Evolutionary conservation across 2,888 invertebrate species (phyloP).

Genomic region (Acronicta psi): DNA sequence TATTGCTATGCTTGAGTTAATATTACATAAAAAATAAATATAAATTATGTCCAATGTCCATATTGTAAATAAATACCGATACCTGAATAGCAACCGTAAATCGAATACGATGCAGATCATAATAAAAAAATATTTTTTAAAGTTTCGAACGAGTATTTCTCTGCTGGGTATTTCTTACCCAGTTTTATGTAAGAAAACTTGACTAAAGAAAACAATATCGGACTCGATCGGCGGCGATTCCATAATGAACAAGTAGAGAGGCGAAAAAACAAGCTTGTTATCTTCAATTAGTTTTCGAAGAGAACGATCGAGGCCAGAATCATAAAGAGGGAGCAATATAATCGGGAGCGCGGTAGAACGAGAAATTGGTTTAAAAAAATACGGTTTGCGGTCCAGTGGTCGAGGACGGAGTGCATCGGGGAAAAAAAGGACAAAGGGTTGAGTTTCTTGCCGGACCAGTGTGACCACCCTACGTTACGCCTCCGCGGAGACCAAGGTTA

Average conservation of each 20-base stretch:
- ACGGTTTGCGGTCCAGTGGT: conserved; percentile 62
- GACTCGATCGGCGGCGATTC: conserved; percentile 66
- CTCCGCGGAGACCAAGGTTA: conserved; percentile 29
- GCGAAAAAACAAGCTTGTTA: conserved; percentile 83
- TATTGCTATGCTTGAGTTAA: no score
- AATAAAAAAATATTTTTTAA: conserved; percentile 4
- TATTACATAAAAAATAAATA: no score
- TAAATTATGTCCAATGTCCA: no score
- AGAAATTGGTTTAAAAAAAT: conserved; percentile 76
- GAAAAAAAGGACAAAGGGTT: conserved; percentile 69
- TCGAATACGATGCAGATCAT: conserved; percentile 8
- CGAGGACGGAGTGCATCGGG: conserved; percentile 48
- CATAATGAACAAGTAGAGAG: conserved; percentile 73
- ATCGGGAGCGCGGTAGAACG: conserved; percentile 62
- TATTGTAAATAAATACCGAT: not conserved
- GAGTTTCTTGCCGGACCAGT: conserved; percentile 62
- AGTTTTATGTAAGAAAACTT: conserved; percentile 60
- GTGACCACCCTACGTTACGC: conserved; percentile 59
- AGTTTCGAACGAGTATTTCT: conserved; percentile 46
- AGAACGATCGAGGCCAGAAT: conserved; percentile 73
- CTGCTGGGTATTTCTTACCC: conserved; percentile 50
- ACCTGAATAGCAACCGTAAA: not conserved
- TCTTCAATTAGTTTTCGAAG: conserved; percentile 84
- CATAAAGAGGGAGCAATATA: conserved; percentile 77
- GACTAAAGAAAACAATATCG: conserved; percentile 75